phyloP scores from a whole-genome alignment of 2,797 vertebrate genomes.

The Chelonia mydas region DNA sequence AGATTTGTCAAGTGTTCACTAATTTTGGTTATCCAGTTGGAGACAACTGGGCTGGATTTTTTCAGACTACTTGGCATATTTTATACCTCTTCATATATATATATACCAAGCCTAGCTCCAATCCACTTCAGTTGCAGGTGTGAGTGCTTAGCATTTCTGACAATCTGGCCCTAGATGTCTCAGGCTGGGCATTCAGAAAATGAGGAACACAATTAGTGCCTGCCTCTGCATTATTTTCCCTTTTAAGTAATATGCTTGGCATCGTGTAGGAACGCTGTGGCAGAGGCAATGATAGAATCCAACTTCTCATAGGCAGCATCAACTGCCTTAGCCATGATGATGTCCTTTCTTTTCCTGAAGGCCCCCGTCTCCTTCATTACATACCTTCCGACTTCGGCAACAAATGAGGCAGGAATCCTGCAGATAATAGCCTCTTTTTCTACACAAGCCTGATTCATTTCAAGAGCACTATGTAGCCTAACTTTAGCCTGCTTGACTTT shows the following conservation, averaged over 20 bases:
- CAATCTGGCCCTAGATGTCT: not conserved
- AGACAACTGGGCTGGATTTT: too few relatives aligned
- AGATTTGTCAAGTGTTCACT: not conserved
- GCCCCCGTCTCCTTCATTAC: not conserved
- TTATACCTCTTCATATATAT: too few relatives aligned
- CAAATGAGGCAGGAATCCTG: too few relatives aligned
- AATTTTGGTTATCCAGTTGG: too few relatives aligned
- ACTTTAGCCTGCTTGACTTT: not conserved
- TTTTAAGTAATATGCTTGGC: not conserved
- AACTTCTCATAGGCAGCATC: not conserved
- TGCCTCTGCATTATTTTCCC: not conserved
- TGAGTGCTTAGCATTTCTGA: too few relatives aligned
- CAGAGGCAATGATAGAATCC: not conserved
- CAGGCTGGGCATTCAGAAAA: not conserved
- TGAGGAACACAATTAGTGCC: not conserved
- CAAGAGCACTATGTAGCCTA: not conserved
- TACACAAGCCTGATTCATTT: not conserved
- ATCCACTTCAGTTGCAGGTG: not conserved
- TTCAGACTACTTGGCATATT: too few relatives aligned
- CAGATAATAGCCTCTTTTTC: too few relatives aligned
- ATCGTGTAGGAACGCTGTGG: not conserved
- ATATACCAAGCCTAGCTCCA: not conserved
- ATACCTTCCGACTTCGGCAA: not conserved
- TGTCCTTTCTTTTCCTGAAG: not conserved
- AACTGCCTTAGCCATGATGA: not conserved